phyloP scores from a whole-genome alignment of 2,797 vertebrate genomes.

The Mergus octosetaceus region DNA sequence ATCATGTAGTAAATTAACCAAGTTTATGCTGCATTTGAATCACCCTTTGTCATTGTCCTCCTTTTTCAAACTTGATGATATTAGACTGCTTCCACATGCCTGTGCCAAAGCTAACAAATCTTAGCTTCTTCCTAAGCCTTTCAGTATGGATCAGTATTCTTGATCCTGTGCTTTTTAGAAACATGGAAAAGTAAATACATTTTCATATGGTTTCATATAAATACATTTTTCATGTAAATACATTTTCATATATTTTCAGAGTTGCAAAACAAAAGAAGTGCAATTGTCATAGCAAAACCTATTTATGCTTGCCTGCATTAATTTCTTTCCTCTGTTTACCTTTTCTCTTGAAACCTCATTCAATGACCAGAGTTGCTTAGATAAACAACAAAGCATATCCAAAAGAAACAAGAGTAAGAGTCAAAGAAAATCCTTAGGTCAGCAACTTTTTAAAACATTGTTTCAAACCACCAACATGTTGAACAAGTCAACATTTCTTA shows the following conservation, averaged over 20 bases:
- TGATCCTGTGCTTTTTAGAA: background rate
- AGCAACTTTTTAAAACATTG: slow-evolving; percentile 57
- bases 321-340: slow-evolving; percentile 61
- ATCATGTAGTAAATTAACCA: background rate
- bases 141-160: background rate
- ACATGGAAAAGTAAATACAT: background rate
- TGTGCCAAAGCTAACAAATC: slow-evolving; percentile 42
- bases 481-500: slow-evolving; percentile 33
- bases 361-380: slow-evolving; percentile 53
- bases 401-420: slow-evolving; percentile 74
- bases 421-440: slow-evolving; percentile 71
- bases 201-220: background rate
- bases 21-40: slow-evolving; percentile 2
- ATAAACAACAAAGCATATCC: slow-evolving; percentile 68
- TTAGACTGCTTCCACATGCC: background rate
- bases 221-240: background rate
- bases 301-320: slow-evolving; percentile 47
- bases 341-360: slow-evolving; percentile 64
- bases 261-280: background rate
- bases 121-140: slow-evolving; percentile 17
- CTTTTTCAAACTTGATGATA: slow-evolving; percentile 7
- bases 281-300: background rate
- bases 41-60: background rate
- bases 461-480: slow-evolving; percentile 67
- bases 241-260: background rate